A percentile compares a stretch with the other conserved stretches of the same genome.
phyloP scores from a whole-genome alignment of 2,888 invertebrate species.

The Xiphydria camelus region DNA sequence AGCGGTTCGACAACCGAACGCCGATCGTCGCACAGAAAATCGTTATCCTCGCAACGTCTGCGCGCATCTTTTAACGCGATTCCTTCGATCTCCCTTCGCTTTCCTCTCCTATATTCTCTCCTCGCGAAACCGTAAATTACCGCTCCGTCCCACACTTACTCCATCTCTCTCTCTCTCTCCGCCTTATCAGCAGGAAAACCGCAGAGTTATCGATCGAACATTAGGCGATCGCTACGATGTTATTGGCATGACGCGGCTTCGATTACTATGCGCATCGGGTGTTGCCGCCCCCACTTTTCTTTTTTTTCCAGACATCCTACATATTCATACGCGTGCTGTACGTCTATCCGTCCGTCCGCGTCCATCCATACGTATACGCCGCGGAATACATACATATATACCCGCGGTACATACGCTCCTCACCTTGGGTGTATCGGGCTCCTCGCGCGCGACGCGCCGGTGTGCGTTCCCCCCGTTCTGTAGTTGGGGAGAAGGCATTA shows the following conservation, averaged over 20 bases:
- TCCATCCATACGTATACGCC: slow-evolving; percentile 13
- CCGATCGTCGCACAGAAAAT: slow-evolving; percentile 32
- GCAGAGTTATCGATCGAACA: slow-evolving; percentile 41
- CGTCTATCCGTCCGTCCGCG: slow-evolving; percentile 37
- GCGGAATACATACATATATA: background rate
- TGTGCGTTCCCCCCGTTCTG: slow-evolving; percentile 11
- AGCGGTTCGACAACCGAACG: slow-evolving; percentile 31
- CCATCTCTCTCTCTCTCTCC: slow-evolving; percentile 4
- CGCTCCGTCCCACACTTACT: too few relatives aligned
- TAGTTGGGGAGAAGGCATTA: slow-evolving; percentile 17
- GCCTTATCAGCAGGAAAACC: slow-evolving; percentile 26
- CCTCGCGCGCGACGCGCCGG: too few relatives aligned
- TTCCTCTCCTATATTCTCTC: background rate
- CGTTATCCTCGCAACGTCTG: slow-evolving; percentile 22
- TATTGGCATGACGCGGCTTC: slow-evolving; percentile 50
- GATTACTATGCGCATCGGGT: slow-evolving; percentile 49
- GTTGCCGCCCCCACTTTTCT: slow-evolving; percentile 30
- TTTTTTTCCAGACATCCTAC: slow-evolving; percentile 48
- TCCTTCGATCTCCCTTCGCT: background rate
- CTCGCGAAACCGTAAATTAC: slow-evolving; percentile 13
- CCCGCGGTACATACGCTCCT: background rate
- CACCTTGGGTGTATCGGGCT: too few relatives aligned
- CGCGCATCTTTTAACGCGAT: slow-evolving; percentile 1
- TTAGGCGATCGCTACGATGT: slow-evolving; percentile 48
- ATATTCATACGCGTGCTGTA: slow-evolving; percentile 52